A percentile compares a stretch with the other conserved stretches of the same genome.
Conservation (phyloP, 2,888 invertebrate species). For the Eucera pruinosa region DNA sequence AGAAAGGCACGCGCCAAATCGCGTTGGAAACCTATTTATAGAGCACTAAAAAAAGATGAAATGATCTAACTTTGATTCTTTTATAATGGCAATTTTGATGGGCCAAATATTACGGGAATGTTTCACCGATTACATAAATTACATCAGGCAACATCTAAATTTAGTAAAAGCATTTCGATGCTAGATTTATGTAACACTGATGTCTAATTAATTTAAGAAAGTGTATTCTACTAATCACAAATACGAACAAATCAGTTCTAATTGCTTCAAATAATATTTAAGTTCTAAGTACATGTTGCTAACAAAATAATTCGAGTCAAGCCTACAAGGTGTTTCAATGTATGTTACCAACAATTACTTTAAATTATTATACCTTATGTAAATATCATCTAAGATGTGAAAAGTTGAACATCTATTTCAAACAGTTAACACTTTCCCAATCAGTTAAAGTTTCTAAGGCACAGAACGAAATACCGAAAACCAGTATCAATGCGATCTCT, state of each 20-base stretch:
- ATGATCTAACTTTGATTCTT: slow-evolving; percentile 16
- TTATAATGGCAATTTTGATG: slow-evolving; percentile 13
- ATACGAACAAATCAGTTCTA: no score
- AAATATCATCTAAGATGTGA: no score
- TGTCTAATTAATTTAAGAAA: no score
- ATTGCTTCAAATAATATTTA: no score
- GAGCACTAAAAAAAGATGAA: slow-evolving; percentile 15
- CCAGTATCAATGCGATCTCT: background rate
- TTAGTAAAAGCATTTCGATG: slow-evolving; percentile 1
- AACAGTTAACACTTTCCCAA: background rate
- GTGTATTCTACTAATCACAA: no score
- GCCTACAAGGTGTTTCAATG: no score
- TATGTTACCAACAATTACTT: no score
- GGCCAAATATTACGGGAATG: background rate
- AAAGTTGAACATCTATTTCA: background rate
- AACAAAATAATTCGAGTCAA: no score
- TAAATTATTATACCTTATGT: no score
- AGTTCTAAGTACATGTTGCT: no score
- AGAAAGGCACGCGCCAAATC: slow-evolving; percentile 17
- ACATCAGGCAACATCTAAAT: slow-evolving; percentile 14
- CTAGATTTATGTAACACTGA: slow-evolving; percentile 28
- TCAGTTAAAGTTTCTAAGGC: background rate
- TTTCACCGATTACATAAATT: slow-evolving; percentile 4
- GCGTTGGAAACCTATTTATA: slow-evolving; percentile 35
- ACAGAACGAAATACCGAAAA: background rate